phyloP scores from a whole-genome alignment of 2,113 vertebrate genomes.

The Tyrannus savana region DNA sequence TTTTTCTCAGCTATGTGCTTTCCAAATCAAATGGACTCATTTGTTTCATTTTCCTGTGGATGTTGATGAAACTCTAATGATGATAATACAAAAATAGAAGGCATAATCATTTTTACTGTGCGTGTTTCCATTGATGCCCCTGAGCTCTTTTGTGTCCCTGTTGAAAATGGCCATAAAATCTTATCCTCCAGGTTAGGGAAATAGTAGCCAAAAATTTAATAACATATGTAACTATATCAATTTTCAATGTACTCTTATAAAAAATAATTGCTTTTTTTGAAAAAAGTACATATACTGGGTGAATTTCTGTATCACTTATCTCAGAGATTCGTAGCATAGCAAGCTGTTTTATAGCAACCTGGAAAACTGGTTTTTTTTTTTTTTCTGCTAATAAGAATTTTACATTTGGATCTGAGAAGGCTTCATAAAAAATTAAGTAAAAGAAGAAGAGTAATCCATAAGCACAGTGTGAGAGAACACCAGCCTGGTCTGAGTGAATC shows the following conservation, averaged over 20 bases:
- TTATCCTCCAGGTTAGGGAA: neutral
- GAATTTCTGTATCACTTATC: neutral
- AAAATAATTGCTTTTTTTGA: neutral
- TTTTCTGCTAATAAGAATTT: neutral
- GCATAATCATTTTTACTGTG: neutral
- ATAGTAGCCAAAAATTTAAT: neutral
- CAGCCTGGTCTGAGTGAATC: neutral
- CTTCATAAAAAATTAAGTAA: neutral
- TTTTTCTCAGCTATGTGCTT: neutral
- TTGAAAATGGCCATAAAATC: neutral
- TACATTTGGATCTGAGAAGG: neutral
- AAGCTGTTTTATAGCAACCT: neutral
- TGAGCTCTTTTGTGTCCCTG: neutral
- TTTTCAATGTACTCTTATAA: neutral
- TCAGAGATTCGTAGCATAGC: neutral
- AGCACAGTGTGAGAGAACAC: neutral
- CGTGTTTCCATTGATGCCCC: neutral
- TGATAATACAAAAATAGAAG: neutral
- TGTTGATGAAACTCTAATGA: neutral
- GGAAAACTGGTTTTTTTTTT: neutral
- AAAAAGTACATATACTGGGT: neutral
- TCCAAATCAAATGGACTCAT: neutral
- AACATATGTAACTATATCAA: neutral
- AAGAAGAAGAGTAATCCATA: neutral
- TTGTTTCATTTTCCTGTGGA: neutral